Percentiles rank a stretch among this genome's conserved stretches.
phyloP scores from a whole-genome alignment of 2,888 invertebrate genomes.

The Nasonia oneida region DNA sequence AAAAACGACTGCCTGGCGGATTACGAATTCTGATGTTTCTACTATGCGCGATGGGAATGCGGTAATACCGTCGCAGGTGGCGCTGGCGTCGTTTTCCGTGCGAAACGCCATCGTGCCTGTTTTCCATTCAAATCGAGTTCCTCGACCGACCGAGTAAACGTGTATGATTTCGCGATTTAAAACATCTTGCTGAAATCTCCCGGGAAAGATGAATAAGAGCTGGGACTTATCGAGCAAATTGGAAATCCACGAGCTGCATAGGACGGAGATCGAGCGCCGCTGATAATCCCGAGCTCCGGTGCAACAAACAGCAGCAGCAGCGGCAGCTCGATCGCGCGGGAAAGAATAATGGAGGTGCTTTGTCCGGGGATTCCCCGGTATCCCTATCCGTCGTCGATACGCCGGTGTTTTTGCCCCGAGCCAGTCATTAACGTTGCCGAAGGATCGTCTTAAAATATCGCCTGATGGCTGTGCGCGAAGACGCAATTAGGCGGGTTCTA shows the following conservation, averaged over 20 bases:
- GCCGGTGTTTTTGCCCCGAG: not conserved
- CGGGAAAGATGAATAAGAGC: not conserved
- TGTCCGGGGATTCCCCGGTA: not conserved
- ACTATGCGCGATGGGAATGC: not conserved
- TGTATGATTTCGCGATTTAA: too few relatives aligned
- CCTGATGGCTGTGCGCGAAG: not conserved
- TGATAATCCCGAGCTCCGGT: slow-evolving; percentile 4
- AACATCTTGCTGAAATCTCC: not conserved
- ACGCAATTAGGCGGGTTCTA: not conserved
- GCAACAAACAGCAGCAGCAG: not conserved
- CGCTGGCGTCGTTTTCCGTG: not conserved
- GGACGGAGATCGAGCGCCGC: slow-evolving; percentile 11
- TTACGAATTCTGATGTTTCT: not conserved
- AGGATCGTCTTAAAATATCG: not conserved
- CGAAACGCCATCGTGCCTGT: too few relatives aligned
- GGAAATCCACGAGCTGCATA: slow-evolving; percentile 14
- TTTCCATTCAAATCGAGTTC: too few relatives aligned
- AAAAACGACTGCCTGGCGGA: not conserved
- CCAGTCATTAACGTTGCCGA: not conserved
- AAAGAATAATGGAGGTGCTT: slow-evolving; percentile 49
- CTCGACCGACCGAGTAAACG: too few relatives aligned
- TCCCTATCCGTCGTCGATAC: not conserved
- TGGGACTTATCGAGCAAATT: slow-evolving; percentile 35
- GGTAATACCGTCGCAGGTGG: not conserved
- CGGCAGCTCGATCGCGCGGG: slow-evolving; percentile 16